A percentile compares a stretch with the other conserved stretches of the same genome.
Conservation (phyloP, 2,797 vertebrate genomes). For the Hoplostethus atlanticus region DNA sequence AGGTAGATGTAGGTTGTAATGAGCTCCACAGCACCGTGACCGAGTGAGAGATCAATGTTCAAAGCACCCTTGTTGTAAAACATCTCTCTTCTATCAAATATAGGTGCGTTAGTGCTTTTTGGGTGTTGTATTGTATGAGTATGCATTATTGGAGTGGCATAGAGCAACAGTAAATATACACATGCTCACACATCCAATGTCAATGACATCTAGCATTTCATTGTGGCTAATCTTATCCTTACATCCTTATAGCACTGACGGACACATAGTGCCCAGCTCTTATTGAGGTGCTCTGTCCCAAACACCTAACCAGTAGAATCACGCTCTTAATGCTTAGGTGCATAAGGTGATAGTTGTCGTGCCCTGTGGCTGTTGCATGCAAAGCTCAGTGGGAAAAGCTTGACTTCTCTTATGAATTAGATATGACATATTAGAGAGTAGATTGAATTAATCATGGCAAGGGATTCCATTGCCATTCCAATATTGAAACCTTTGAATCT, state of each 20-base stretch:
- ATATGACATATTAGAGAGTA: constrained; percentile 74
- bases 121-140: too few relatives aligned
- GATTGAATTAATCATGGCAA: constrained; percentile 74
- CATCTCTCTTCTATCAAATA: too few relatives aligned
- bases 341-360: constrained; percentile 50
- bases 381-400: constrained; percentile 56
- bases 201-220: constrained; percentile 5
- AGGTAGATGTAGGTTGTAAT: too few relatives aligned
- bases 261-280: constrained; percentile 30
- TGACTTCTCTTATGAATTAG: constrained; percentile 76
- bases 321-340: constrained; percentile 52
- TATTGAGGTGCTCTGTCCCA: too few relatives aligned
- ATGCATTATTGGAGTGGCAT: too few relatives aligned
- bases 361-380: constrained; percentile 52
- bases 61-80: too few relatives aligned
- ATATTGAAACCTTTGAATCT: constrained; percentile 47
- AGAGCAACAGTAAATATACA: too few relatives aligned
- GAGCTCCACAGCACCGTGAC: too few relatives aligned
- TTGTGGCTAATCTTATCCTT: constrained; percentile 9
- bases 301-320: constrained; percentile 30
- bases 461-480: constrained; percentile 58
- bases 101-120: too few relatives aligned
- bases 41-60: too few relatives aligned
- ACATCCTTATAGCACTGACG: constrained; percentile 30
- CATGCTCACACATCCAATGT: neutral